phyloP scores from a whole-genome alignment of 2,797 vertebrate species.

The Sebastes minor region DNA sequence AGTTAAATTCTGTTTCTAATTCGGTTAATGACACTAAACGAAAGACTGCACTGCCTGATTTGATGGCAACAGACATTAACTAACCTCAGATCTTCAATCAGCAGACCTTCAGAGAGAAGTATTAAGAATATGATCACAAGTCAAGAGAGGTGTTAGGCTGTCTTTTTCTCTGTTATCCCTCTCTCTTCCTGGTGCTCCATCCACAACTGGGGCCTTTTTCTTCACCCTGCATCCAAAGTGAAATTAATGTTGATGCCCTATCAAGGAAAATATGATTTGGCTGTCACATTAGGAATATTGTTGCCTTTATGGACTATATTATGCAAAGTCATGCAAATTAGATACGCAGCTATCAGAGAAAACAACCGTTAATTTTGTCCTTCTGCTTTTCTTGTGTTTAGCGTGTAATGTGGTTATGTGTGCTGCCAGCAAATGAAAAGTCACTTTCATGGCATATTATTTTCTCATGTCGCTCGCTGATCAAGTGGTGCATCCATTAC shows the following conservation, averaged over 20 bases:
- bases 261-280: conserved; percentile 74
- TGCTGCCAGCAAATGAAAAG: conserved; percentile 78
- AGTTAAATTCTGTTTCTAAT: conserved; percentile 60
- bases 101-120: conserved; percentile 46
- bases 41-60: conserved; percentile 43
- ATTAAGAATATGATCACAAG: conserved; percentile 47
- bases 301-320: conserved; percentile 76
- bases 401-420: conserved; percentile 79
- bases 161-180: not conserved
- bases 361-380: conserved; percentile 80
- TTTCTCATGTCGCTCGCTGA: conserved; percentile 68
- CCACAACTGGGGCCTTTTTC: conserved; percentile 13
- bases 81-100: conserved; percentile 63
- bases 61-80: conserved; percentile 58
- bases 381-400: conserved; percentile 79
- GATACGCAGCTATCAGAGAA: conserved; percentile 75
- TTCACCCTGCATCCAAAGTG: conserved; percentile 36
- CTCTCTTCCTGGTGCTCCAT: not conserved
- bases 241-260: conserved; percentile 69
- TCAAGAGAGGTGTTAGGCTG: conserved; percentile 14
- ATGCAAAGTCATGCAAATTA: conserved; percentile 83
- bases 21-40: conserved; percentile 65
- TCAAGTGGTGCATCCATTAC: conserved; percentile 74
- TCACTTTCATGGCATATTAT: conserved; percentile 82
- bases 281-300: conserved; percentile 73